phyloP scores from a whole-genome alignment of 1,140 invertebrate genomes.

The Apis cerana region DNA sequence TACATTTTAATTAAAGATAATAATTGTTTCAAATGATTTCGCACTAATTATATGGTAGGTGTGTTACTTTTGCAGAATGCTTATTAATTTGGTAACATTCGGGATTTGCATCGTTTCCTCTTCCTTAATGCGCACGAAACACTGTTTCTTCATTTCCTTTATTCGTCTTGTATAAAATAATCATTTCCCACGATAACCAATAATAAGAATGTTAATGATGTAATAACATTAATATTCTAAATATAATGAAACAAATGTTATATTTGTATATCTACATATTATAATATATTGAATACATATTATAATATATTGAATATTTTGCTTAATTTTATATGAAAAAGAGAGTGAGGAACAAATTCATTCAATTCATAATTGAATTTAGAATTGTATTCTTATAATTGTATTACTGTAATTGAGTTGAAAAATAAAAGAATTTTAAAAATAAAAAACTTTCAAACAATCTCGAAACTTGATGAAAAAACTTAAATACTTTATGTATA shows the following conservation, averaged over 20 bases:
- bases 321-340: neutral
- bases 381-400: too few relatives aligned
- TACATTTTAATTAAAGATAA: slow-evolving; percentile 18
- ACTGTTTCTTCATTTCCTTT: neutral
- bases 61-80: neutral
- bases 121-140: slow-evolving; percentile 4
- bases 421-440: too few relatives aligned
- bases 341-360: too few relatives aligned
- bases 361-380: too few relatives aligned
- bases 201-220: neutral
- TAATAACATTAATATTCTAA: too few relatives aligned
- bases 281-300: too few relatives aligned
- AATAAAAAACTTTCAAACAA: too few relatives aligned
- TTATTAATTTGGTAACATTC: neutral
- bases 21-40: slow-evolving; percentile 7
- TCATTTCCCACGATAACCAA: neutral
- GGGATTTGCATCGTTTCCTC: neutral
- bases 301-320: neutral
- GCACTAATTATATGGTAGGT: neutral
- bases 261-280: too few relatives aligned
- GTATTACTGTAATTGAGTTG: too few relatives aligned
- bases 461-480: too few relatives aligned
- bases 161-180: neutral
- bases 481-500: too few relatives aligned
- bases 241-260: too few relatives aligned